Conservation (phyloP, 1,140 invertebrate species). For the Teleopsis dalmanni region DNA sequence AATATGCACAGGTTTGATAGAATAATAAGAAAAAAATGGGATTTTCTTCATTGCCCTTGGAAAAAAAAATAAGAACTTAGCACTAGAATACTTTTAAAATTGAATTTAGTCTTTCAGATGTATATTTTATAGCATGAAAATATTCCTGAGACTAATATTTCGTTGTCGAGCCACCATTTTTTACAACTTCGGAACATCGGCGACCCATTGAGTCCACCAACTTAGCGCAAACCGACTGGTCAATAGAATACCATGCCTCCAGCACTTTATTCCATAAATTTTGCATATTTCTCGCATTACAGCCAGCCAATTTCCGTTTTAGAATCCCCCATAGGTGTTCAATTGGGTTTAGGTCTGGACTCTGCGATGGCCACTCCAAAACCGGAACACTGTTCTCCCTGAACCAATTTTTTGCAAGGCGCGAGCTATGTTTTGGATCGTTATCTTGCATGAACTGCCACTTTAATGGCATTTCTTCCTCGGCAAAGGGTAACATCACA, state of each 20-base stretch:
- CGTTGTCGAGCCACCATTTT: neutral
- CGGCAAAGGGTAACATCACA: neutral
- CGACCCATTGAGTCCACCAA: neutral
- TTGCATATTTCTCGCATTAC: neutral
- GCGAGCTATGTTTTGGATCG: constrained; percentile 26
- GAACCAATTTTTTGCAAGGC: constrained; percentile 16
- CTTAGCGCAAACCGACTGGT: neutral
- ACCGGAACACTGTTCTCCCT: constrained; percentile 16
- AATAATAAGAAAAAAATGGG: too few species aligned
- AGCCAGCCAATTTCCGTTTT: neutral
- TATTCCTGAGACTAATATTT: too few species aligned
- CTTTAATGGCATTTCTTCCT: constrained; percentile 19
- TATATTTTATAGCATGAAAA: too few species aligned
- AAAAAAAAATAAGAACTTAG: too few species aligned
- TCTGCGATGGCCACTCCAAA: constrained; percentile 29
- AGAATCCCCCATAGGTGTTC: constrained; percentile 24
- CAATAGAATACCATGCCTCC: neutral
- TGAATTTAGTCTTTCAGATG: too few species aligned
- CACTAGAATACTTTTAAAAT: too few species aligned
- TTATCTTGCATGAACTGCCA: constrained; percentile 27
- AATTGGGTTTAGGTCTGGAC: constrained; percentile 35
- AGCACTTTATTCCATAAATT: neutral
- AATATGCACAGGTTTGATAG: too few species aligned
- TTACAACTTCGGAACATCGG: neutral
- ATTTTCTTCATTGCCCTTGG: too few species aligned